phyloP scores from a whole-genome alignment of 2,888 invertebrate species.

The Drosophila longiperda region DNA sequence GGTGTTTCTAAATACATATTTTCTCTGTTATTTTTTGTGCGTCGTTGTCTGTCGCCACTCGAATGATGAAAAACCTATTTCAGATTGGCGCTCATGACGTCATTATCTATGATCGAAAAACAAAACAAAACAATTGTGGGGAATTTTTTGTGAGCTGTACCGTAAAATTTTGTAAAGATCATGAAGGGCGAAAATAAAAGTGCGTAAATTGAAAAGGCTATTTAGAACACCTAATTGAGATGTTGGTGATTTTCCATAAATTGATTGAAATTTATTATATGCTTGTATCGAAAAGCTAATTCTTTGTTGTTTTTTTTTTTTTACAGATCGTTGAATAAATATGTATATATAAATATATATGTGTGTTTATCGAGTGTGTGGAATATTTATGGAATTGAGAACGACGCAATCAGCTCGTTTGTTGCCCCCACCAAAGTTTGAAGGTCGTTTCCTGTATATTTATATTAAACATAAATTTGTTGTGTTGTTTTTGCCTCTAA shows the following conservation, averaged over 20 bases:
- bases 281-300: neutral
- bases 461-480: constrained; percentile 45
- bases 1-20: constrained; percentile 15
- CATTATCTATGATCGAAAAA: constrained; percentile 36
- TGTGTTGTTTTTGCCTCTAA: constrained; percentile 23
- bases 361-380: constrained; percentile 9
- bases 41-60: constrained; percentile 30
- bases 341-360: neutral
- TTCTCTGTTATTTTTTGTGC: constrained; percentile 33
- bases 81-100: constrained; percentile 43
- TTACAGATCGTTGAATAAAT: constrained; percentile 11
- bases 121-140: constrained; percentile 27
- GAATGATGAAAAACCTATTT: constrained; percentile 38
- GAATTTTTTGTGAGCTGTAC: constrained; percentile 19
- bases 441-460: constrained; percentile 59
- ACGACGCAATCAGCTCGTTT: constrained; percentile 45
- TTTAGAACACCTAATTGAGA: neutral
- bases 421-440: constrained; percentile 52
- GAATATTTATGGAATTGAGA: constrained; percentile 28
- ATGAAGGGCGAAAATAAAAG: constrained; percentile 2
- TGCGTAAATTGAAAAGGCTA: neutral
- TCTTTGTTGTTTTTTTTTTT: constrained; percentile 6
- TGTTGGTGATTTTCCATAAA: neutral
- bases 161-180: neutral
- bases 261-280: neutral